Base-by-base conservation (phyloP, 2,113 vertebrate species). In the Gasterosteus aculeatus region DNA sequence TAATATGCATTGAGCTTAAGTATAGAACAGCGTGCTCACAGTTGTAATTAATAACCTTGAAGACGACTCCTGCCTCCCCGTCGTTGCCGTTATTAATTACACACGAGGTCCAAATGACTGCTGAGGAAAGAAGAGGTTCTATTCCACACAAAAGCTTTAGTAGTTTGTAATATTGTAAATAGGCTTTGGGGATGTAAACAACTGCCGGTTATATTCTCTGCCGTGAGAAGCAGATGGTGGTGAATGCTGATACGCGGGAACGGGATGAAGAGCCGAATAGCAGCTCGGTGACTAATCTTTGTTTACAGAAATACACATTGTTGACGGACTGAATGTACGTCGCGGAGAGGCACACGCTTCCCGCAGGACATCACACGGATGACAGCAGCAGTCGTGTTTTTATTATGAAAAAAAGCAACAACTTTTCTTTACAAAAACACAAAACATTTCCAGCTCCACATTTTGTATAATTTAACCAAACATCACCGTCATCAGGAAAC, bases 391-490 rank as follows among this genome's bases (percentile, higher is more conserved):
- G 26, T 44, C 59, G 49, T 65, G 31, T 80, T 64, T 88, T 90
- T 85, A 89, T 90, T 88, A n/a, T 69, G 69, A 70, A 88, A 91
- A 88, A 88, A 84, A 64, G 29, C 3, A 7, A 67, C 84, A 78
- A 87, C 41, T 84, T 81, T 60, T 82, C 42, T 80, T 70, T 85
- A 86, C 80, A 87, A 26, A 92, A 93, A 89, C 82, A 86, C 85
- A 53, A 77, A 69, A 91, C 59, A 33, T 74, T 71, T 83, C 11
- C 49, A 69, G 69, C 80, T 88, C 90, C 70, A 87, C 44, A 16
- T 66, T 63, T 83, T 57, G 72, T 88, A 77, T 82, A 86, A 85
- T 71, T 88, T 89, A 86, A 85, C 64, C 74, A 69, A 83, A 87
- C 39, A 38, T 69, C 15, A 87, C 78, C 66, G 81, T 76, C 62